phyloP scores from a whole-genome alignment of 2,888 invertebrate genomes.

The Dasysyrphus tricinctus region DNA sequence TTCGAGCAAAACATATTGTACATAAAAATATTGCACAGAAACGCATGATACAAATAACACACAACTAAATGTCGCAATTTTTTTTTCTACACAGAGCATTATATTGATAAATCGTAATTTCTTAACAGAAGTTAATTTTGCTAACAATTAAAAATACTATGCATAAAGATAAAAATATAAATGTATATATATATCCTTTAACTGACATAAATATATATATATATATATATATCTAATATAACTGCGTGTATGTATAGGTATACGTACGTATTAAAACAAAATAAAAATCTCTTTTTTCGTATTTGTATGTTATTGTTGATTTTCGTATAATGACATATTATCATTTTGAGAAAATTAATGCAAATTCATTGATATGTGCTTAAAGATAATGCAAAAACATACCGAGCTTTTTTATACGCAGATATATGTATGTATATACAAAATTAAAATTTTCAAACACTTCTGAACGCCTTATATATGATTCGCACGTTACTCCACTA shows the following conservation, averaged over 20 bases:
- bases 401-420: conserved; percentile 72
- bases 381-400: conserved; percentile 77
- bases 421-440: neutral
- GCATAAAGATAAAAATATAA: conserved; percentile 37
- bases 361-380: conserved; percentile 82
- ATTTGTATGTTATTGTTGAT: conserved; percentile 84
- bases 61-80: conserved; percentile 59
- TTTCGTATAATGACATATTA: conserved; percentile 80
- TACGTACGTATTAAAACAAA: conserved; percentile 66
- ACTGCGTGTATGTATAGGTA: conserved; percentile 29
- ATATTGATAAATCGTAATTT: conserved; percentile 53
- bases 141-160: conserved; percentile 43
- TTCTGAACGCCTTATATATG: neutral
- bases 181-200: conserved; percentile 32
- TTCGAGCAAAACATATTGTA: conserved; percentile 3
- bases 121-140: conserved; percentile 58
- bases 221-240: conserved; percentile 63
- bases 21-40: conserved; percentile 50
- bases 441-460: neutral
- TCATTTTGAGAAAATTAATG: conserved; percentile 83
- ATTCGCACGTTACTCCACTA: neutral
- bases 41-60: conserved; percentile 71
- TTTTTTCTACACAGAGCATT: conserved; percentile 53
- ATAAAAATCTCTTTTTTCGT: conserved; percentile 83
- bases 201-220: conserved; percentile 42